phyloP scores from a whole-genome alignment of 2,888 invertebrate species.

The Lasioglossum lativentre region DNA sequence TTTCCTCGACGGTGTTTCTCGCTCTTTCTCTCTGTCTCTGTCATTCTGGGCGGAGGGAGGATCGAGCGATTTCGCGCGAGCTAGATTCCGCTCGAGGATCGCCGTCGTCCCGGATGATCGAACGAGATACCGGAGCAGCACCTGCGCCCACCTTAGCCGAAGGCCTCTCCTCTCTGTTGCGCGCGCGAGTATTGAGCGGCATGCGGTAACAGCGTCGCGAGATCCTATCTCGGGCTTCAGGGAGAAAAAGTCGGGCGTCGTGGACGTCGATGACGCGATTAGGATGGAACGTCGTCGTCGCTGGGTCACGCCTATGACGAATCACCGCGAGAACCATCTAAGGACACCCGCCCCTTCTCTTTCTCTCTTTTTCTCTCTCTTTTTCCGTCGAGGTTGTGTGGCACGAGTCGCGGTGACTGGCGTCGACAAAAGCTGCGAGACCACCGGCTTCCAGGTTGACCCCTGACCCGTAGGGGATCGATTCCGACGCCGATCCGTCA shows the following conservation, averaged over 20 bases:
- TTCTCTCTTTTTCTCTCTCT: neutral
- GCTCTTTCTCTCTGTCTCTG: conserved; percentile 46
- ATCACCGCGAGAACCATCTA: conserved; percentile 60
- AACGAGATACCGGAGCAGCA: conserved; percentile 24
- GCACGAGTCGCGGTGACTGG: conserved; percentile 20
- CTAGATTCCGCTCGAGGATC: neutral
- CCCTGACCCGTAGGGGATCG: conserved; percentile 67
- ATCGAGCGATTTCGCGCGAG: conserved; percentile 18
- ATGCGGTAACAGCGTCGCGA: conserved; percentile 58
- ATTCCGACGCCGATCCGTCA: conserved; percentile 80
- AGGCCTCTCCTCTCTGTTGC: conserved; percentile 37
- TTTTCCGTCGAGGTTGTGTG: neutral
- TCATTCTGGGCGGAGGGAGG: conserved; percentile 1
- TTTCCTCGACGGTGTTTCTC: neutral
- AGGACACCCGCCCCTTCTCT: conserved; percentile 50
- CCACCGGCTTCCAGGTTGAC: conserved; percentile 62
- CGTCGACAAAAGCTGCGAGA: conserved; percentile 53
- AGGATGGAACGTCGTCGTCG: conserved; percentile 66
- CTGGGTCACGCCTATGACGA: conserved; percentile 70
- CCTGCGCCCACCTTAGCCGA: conserved; percentile 27
- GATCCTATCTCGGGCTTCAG: conserved; percentile 46
- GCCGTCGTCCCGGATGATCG: conserved; percentile 17
- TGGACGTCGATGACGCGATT: conserved; percentile 71
- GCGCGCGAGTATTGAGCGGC: conserved; percentile 46
- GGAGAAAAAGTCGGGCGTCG: conserved; percentile 67